Evolutionary conservation across 2,888 invertebrate genomes (phyloP), one percentile per base, ranked within the genome.

Genomic region (Eupithecia dodoneata): DNA sequence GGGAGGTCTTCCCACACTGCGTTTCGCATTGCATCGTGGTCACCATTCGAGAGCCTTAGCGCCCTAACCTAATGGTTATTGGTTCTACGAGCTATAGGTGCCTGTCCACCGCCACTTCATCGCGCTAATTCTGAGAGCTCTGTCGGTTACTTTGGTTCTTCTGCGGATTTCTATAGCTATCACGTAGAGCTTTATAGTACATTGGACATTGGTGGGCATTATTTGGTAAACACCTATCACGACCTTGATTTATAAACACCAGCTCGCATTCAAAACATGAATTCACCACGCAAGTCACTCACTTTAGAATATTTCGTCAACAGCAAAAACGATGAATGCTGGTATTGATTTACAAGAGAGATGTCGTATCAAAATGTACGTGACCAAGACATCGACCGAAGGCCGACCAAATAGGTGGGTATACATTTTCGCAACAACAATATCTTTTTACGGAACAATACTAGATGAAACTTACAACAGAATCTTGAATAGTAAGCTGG

Each of bases 391-490:
- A 71, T 78, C 65, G 12, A 18, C 30, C 52, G 76, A 78, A 76
- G 75, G 73, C 55, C 66, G 47, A 52, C 15, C 77, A 75, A 72
- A 77, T 63, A 63, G 63, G 63, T 63, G 63, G 63, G 63, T 63
- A 41, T 52, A 30, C 18, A 66, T 69, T 78, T 78, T 76, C 73
- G 75, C 73, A 78, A 78, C 73, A 59, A 72, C 59, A 75, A 44
- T 71, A 76, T 73, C 71, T 73, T 78, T 78, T 78, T 76, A 73
- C 75, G 79, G 79, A 83, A 78, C 77, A 80, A 82, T 76, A 79
- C 44, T 67, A 66, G 44, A 81, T 72, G 59, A 77, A 74, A 72
- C 72, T 78, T 79, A 71, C 74, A 77, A 79, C 73, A 81, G 76
- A 83, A 79, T 83, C 42, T 80, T 80, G 81, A 78, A 80, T 81